Percentiles rank a stretch among this genome's conserved stretches.
Evolutionary conservation across 2,113 vertebrate species (phyloP).

Genomic region (Brachyistius frenatus): DNA sequence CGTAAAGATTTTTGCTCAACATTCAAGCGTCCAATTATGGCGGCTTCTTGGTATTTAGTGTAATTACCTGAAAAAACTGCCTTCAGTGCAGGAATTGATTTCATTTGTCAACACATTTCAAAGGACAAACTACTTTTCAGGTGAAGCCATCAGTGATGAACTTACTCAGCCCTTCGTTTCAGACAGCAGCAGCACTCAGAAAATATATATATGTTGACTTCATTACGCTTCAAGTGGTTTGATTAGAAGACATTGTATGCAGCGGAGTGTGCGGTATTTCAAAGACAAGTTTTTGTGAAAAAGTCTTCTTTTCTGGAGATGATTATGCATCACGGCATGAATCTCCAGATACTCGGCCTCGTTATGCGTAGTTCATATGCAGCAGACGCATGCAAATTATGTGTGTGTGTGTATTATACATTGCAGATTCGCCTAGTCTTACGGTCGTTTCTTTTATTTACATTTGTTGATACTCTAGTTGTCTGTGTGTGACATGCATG

Average conservation of each 20-base stretch:
- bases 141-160: not conserved
- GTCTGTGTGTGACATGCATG: not conserved
- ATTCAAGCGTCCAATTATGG: not conserved
- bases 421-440: not conserved
- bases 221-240: constrained; percentile 48
- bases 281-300: constrained; percentile 22
- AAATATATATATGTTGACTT: constrained; percentile 51
- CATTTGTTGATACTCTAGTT: not conserved
- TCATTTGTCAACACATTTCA: not conserved
- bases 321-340: constrained; percentile 13
- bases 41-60: not conserved
- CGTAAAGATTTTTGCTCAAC: not conserved
- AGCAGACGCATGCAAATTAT: not conserved
- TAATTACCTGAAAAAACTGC: constrained; percentile 23
- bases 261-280: constrained; percentile 4
- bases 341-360: constrained; percentile 13
- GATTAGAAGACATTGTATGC: constrained; percentile 26
- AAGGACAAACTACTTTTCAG: constrained; percentile 11
- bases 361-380: not conserved
- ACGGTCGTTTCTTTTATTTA: not conserved
- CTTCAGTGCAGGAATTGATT: not conserved
- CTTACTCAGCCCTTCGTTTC: constrained; percentile 44
- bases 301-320: constrained; percentile 29
- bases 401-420: not conserved
- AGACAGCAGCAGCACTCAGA: constrained; percentile 30